Conservation (phyloP, 2,113 vertebrate species). For the Trochalopteron elliotii region DNA sequence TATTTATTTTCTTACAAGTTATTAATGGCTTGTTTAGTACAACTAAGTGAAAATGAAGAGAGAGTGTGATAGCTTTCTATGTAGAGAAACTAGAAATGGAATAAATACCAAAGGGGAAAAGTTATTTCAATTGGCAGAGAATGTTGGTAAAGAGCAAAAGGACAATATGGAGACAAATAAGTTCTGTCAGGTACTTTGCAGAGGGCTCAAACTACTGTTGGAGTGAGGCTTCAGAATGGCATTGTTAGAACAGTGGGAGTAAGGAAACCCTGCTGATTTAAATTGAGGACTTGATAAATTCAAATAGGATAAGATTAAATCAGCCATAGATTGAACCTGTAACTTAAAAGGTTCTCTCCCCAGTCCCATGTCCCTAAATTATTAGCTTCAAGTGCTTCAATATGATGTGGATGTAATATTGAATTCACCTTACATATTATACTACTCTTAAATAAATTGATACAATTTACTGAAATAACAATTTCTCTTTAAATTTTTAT, state of each 20-base stretch:
- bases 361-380: background rate
- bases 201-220: background rate
- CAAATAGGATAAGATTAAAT: background rate
- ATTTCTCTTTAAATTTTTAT: slow-evolving; percentile 59
- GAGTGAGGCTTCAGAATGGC: background rate
- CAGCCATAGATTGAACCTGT: background rate
- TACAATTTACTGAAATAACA: slow-evolving; percentile 36
- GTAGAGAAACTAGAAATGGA: background rate
- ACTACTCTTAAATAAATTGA: slow-evolving; percentile 48
- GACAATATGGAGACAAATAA: background rate
- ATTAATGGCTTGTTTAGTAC: background rate
- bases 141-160: background rate
- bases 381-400: background rate
- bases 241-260: background rate
- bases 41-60: background rate
- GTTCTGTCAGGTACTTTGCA: background rate
- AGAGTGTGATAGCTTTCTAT: background rate
- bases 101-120: background rate
- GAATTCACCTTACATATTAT: slow-evolving; percentile 39
- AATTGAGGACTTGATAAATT: background rate
- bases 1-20: background rate
- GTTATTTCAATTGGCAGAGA: background rate
- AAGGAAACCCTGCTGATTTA: background rate
- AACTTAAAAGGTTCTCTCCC: background rate
- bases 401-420: background rate